Base-by-base conservation (phyloP, 2,888 invertebrate genomes). In the Eilema griseolum region DNA sequence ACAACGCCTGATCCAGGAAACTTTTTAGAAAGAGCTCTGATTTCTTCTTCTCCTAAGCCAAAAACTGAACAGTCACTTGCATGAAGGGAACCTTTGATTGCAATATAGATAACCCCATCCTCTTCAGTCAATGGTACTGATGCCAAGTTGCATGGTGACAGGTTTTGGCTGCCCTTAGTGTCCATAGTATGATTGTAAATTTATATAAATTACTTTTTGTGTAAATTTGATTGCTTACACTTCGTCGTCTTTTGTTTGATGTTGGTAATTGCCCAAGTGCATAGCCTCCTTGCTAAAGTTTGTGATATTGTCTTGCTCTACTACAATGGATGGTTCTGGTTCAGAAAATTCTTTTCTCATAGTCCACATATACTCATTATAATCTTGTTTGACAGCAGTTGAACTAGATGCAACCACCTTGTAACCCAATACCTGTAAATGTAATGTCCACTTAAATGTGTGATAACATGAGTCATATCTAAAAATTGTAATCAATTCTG, bases 301-400 rank as follows among this genome's bases (percentile, higher is more conserved):
- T 33, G 95, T 96, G 62, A 96, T 94, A 85, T 96, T 96, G 80
- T 96, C 96, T 85, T 96, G 96, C 75, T 96, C 96, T 73, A 96
- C 95, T 84, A 95, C 92, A 69, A 96, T 94, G 60, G 95, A 96
- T 31, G 98, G 98, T 90, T 98, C 98, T 69, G 98, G 98, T 86
- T 97, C 97, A 60, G 97, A 96, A 90, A 98, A 98, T 84, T 98
- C 98, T 90, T 98, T 98, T 95, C 98, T 97, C 97, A 98, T 98
- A 92, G 98, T 98, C 98, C 98, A 98, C 97, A 98, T 98, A 86
- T 98, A 98, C 89, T 98, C 98, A 96, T 98, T 98, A 89, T 98
- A 98, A 89, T 98, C 98, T 92, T 98, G 98, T 90, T 98, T 98
- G 31, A 98, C 97, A 75, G 97, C 97, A 67, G 98, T 98, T 70